Evolutionary conservation across 2,888 invertebrate species (phyloP).

Genomic region (Nasonovia ribisnigri): DNA sequence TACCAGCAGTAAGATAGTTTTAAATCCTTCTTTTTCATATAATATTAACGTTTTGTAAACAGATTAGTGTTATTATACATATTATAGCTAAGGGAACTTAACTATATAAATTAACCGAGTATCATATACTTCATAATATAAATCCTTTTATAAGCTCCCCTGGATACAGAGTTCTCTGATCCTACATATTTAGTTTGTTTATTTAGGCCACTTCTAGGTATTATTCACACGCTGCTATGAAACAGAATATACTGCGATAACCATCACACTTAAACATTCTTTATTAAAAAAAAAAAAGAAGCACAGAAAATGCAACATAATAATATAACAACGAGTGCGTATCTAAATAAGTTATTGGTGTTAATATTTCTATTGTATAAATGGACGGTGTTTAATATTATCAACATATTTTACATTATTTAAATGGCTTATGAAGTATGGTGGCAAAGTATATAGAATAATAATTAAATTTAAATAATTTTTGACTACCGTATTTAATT

Average conservation of each 20-base stretch:
- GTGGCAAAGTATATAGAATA: neutral
- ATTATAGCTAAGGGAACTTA: neutral
- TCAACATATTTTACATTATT: neutral
- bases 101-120: slow-evolving; percentile 15
- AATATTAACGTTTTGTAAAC: neutral
- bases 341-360: neutral
- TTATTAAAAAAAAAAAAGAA: neutral
- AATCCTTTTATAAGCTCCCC: slow-evolving; percentile 39
- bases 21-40: neutral
- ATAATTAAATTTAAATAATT: neutral
- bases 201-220: slow-evolving; percentile 21
- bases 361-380: neutral
- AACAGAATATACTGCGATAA: neutral
- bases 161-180: neutral
- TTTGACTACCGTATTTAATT: neutral
- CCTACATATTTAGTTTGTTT: slow-evolving; percentile 34
- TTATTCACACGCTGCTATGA: slow-evolving; percentile 25
- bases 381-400: too few relatives aligned
- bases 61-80: slow-evolving; percentile 12
- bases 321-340: neutral
- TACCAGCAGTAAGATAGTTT: neutral
- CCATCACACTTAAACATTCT: neutral
- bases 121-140: neutral
- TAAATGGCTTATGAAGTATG: neutral
- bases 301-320: neutral